Evolutionary conservation across 1,140 invertebrate species (phyloP), one percentile per base, ranked within the genome.

Genomic region (Lepidurus couesii): DNA sequence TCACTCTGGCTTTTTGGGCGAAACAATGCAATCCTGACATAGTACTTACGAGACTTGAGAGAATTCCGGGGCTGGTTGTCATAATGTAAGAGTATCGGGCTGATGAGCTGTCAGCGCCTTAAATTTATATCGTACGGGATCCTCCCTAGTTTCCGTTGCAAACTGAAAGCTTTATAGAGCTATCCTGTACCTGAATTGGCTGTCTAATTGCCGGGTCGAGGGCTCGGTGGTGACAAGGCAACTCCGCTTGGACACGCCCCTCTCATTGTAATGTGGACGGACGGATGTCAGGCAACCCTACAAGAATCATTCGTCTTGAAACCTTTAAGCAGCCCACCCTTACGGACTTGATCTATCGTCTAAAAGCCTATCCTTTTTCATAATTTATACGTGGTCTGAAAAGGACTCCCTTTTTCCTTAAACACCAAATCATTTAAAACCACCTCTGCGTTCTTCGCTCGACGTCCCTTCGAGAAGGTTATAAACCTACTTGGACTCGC

Each of bases 181-280:
- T 65, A 65, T 65, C 53, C 16, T 16, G 53, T 65, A 65, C 53
- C 53, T 65, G 53, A 65, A 65, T 65, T 65, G 53, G 53, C 53
- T 65, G 53, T 65, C 53, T 65, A 65, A 65, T 65, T 65, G 53
- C 53, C 53, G 53, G 53, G 53, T 65, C 53, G 53, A 65, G 53
- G 53, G 53, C 53, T 65, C 3, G 53, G 53, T 65, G 53, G 53
- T 65, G 53, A 65, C 53, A 65, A 65, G 53, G 53, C 53, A 65
- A 65, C 53, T 65, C 13, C 53, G 21, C 53, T 65, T 65, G 53
- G 53, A 13, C 53, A 9, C 53, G 53, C 53, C 53, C 53, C 53
- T 9, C 53, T 65, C 53, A 65, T 65, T 65, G 53, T 65, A 65
- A 65, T 65, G 9, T 16, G 53, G 53, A 65, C 16, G 21, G 53